Conservation (phyloP, 2,113 vertebrate genomes). For the Raja brachyura region DNA sequence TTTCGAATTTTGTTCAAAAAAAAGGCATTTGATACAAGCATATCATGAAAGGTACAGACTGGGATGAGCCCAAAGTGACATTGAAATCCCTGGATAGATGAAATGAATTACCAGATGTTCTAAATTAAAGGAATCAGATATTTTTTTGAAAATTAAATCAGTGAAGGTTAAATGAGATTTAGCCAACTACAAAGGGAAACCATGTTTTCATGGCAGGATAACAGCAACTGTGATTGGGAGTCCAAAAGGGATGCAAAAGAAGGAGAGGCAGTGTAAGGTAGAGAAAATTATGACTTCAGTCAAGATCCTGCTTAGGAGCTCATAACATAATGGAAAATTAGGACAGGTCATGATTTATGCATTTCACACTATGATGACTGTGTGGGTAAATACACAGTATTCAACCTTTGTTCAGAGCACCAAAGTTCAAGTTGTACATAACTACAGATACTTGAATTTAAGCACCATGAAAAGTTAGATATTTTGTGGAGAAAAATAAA, state of each 20-base stretch:
- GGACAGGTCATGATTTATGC: background rate
- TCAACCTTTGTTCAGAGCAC: background rate
- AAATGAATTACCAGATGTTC: background rate
- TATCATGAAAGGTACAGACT: background rate
- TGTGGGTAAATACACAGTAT: background rate
- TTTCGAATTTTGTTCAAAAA: background rate
- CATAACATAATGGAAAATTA: background rate
- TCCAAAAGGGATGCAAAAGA: background rate
- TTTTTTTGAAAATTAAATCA: constrained; percentile 14
- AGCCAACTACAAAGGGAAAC: background rate
- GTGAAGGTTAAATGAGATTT: background rate
- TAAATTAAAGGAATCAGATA: background rate
- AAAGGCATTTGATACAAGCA: background rate
- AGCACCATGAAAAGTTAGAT: background rate
- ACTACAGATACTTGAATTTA: background rate
- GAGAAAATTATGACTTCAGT: too few species aligned
- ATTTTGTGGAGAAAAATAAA: too few species aligned
- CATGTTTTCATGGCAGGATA: background rate
- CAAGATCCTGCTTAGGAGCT: background rate
- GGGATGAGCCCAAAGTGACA: background rate
- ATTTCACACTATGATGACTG: background rate
- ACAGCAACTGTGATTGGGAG: background rate
- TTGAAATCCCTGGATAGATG: background rate
- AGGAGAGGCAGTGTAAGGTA: background rate
- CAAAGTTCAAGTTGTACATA: background rate